Base-by-base conservation (phyloP, 37 sponge, comb jelly and placozoan genomes). In the Diacarnus erythraeanus region DNA sequence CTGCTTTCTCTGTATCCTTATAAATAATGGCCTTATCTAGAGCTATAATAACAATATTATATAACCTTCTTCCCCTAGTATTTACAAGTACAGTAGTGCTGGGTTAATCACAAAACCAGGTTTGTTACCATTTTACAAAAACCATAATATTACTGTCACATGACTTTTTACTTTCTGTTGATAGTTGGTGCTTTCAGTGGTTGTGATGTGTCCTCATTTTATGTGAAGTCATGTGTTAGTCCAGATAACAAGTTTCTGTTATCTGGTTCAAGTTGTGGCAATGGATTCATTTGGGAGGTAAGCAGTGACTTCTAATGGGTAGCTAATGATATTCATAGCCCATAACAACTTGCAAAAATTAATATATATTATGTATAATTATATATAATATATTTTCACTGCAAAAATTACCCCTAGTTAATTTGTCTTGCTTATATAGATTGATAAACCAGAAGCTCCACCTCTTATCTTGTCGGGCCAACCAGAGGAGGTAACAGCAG, bases 261-360 rank as follows among this genome's bases (percentile, higher is more conserved):
- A 22, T 86, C 83, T 74, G 93, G 93, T 1, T 88, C 89, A 4
- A 76, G 76, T 36, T 81, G 80, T 77, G 69, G 71, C 0, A 71
- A 66, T 65, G 83, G 75, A 25, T 88, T 83, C 64, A 82, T 93
- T n/a, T 93, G 89, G 89, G 77, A 93, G 67, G 78, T 84, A 9
- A 38, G 69, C n/a, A n/a, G 56, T 4, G 38, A 63, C 39, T 36
- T 35, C 56, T 54, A 20, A 17, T 20, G 56, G 10, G 56, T 54
- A 54, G 56, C 17, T 17, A 17, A 54, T 54, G 56, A 17, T n/a
- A n/a, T n/a, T n/a, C n/a, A n/a, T n/a, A n/a, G n/a, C n/a, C n/a
- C n/a, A n/a, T n/a, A n/a, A n/a, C n/a, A n/a, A n/a, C n/a, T n/a
- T n/a, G n/a, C n/a, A n/a, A n/a, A n/a, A n/a, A n/a, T n/a, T n/a